A percentile compares a stretch with the other conserved stretches of the same genome.
Conservation (phyloP, 2,113 vertebrate species). For the Bombycilla garrulus region DNA sequence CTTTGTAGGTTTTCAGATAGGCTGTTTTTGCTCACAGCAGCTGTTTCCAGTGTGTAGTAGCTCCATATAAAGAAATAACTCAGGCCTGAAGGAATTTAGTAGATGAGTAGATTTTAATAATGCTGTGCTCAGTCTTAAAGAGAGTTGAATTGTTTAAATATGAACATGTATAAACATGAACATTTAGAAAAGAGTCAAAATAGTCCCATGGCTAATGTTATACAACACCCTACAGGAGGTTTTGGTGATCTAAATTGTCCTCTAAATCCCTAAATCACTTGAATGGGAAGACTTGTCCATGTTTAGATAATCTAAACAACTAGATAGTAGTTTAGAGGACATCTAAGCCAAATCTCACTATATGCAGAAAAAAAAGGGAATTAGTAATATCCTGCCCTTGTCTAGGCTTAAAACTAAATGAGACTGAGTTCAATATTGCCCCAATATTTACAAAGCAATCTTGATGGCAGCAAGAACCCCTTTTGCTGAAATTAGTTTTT, state of each 20-base stretch:
- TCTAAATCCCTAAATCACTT: background rate
- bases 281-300: background rate
- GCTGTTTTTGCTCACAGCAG: background rate
- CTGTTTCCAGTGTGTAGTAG: background rate
- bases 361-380: background rate
- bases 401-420: background rate
- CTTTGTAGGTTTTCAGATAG: background rate
- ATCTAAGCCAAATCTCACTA: background rate
- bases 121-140: background rate
- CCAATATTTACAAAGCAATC: background rate
- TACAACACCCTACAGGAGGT: background rate
- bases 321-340: accelerated
- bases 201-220: background rate
- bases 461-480: background rate
- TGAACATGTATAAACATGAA: background rate
- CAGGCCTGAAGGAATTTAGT: background rate
- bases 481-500: background rate
- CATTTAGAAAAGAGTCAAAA: background rate
- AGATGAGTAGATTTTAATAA: background rate
- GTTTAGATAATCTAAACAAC: background rate
- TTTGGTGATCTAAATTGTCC: background rate
- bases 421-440: background rate
- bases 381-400: background rate
- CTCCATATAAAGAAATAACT: background rate
- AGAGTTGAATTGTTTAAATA: background rate